phyloP scores from a whole-genome alignment of 1,140 invertebrate species.

The Diorhabda carinulata region DNA sequence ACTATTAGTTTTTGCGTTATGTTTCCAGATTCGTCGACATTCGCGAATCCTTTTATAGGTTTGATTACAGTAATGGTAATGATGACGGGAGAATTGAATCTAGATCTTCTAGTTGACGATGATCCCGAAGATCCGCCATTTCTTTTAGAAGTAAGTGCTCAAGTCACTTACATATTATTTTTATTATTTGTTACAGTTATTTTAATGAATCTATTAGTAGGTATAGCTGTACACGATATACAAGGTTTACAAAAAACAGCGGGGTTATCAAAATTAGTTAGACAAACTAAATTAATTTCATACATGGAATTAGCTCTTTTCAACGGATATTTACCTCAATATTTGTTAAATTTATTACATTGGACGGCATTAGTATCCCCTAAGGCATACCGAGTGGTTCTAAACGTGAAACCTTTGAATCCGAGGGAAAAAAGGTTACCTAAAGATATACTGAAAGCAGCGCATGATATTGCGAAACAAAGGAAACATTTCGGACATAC shows the following conservation, averaged over 20 bases:
- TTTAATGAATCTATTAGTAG: constrained; percentile 75
- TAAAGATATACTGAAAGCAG: constrained; percentile 67
- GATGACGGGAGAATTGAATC: constrained; percentile 83
- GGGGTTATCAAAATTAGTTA: constrained; percentile 67
- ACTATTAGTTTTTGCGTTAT: constrained; percentile 83
- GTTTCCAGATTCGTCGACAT: constrained; percentile 73
- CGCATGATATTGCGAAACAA: constrained; percentile 70
- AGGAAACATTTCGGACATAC: constrained; percentile 64
- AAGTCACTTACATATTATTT: constrained; percentile 70
- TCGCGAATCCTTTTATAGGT: constrained; percentile 72
- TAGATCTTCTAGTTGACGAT: constrained; percentile 63
- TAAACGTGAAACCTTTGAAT: constrained; percentile 75
- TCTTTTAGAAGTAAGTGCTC: constrained; percentile 64
- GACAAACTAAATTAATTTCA: constrained; percentile 73
- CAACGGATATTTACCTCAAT: constrained; percentile 66
- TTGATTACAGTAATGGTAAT: constrained; percentile 81
- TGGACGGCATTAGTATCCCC: constrained; percentile 71
- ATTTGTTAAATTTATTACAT: constrained; percentile 66
- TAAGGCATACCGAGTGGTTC: constrained; percentile 69
- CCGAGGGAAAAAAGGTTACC: constrained; percentile 74
- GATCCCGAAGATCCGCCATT: constrained; percentile 59
- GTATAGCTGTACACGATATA: constrained; percentile 77
- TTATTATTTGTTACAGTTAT: constrained; percentile 75
- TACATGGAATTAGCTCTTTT: constrained; percentile 70
- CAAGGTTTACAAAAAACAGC: constrained; percentile 74